These are phyloP conservation scores for Corticium candelabrum DNA, from an alignment of 37 sponge, comb jelly and placozoan species.

Conservation along the genomic window DNA sequence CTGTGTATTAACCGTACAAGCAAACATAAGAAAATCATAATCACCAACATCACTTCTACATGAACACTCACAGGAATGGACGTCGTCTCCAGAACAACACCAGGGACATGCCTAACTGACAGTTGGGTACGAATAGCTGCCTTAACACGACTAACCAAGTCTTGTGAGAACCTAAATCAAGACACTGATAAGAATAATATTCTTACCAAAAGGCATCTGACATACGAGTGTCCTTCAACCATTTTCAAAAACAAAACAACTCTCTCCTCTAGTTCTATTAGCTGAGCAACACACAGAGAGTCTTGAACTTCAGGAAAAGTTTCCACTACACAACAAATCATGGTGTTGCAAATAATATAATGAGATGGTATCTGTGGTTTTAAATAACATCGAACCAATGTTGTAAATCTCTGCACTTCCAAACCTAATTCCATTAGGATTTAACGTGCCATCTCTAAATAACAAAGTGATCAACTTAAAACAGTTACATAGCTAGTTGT, in stretches of 20 bases:
- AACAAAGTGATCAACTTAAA: too few species aligned
- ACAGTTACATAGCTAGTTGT: too few species aligned
- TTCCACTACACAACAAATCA: too few species aligned
- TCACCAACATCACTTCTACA: not conserved
- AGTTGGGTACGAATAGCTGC: slow-evolving; percentile 56
- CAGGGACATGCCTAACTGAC: slow-evolving; percentile 90
- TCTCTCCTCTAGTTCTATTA: slow-evolving; percentile 64
- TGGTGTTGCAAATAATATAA: too few species aligned
- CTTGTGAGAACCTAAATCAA: slow-evolving; percentile 47
- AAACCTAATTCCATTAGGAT: slow-evolving; percentile 92
- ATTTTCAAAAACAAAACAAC: slow-evolving; percentile 93
- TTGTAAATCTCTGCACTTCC: slow-evolving; percentile 98
- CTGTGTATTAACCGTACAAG: slow-evolving; percentile 76
- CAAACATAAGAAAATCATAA: not conserved
- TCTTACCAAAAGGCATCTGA: not conserved
- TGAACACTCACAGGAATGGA: slow-evolving; percentile 81
- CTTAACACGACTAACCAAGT: slow-evolving; percentile 48
- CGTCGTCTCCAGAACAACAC: slow-evolving; percentile 58
- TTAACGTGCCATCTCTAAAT: slow-evolving; percentile 94
- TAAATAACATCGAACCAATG: slow-evolving; percentile 54
- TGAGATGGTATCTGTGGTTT: too few species aligned
- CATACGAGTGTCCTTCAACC: slow-evolving; percentile 46
- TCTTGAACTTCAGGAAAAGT: slow-evolving; percentile 61
- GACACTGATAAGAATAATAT: not conserved
- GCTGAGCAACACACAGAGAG: slow-evolving; percentile 91